Base-by-base conservation (phyloP, 2,888 invertebrate genomes). In the Noctua janthina region DNA sequence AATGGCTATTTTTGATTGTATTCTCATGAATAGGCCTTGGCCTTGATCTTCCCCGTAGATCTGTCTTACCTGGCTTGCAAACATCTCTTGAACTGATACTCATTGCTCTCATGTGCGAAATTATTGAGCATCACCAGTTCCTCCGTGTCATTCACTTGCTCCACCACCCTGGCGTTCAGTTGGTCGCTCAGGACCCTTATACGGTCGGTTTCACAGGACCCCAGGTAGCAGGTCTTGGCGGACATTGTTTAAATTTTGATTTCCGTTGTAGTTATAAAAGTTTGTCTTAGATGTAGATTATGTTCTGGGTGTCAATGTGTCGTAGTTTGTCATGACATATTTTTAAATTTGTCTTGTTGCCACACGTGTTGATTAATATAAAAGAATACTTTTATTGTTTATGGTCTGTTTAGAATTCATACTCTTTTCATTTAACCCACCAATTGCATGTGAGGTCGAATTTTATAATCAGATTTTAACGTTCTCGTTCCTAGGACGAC, bases 41-140 rank as follows among this genome's bases (percentile, higher is more conserved):
- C 29, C 29, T 29, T 29, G 7, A 29, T 29, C 7, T 59, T 29
- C 29, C 15, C 7, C 17, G 20, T 35, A 64, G 20, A 66, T 4
- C 35, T 39, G 20, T 46, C 20, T 74, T 82, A 91, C 96, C 96
- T 95, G 73, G 95, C 92, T 75, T 95, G 91, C 59, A 96, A 89
- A 81, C 92, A 92, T 74, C 93, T 94, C 78, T 93, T 95, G 67
- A 95, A 93, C 29, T 92, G 90, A 77, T 93, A 94, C 83, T 96
- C 96, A 83, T 94, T 95, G 51, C 93, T 92, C 83, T 97, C 96
- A 35, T 92, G 92, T 0, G 95, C 93, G 76, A 95, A 96, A 70
- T 91, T 93, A 68, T 95, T 95, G 56, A 96, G 89, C 94, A 95
- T 93, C 59, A 95, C 92, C 84, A 96, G 83, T 81, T 96, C 95